A percentile compares a stretch with the other conserved stretches of the same genome.
Conservation (phyloP, 2,113 vertebrate species). For the Alectura lathami region DNA sequence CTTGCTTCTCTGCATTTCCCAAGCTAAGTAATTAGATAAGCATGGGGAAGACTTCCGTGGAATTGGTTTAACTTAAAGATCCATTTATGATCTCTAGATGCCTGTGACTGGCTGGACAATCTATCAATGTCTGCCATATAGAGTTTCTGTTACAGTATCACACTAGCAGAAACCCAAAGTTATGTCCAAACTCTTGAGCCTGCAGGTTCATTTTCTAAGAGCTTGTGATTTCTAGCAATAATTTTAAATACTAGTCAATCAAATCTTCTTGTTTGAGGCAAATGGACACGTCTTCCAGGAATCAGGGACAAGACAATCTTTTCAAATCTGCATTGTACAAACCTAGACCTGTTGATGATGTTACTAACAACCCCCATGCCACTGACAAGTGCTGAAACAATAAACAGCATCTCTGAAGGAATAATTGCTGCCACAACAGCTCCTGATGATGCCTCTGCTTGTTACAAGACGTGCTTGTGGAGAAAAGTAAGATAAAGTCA, state of each 20-base stretch:
- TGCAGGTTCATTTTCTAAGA: neutral
- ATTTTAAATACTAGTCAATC: neutral
- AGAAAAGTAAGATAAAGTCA: neutral
- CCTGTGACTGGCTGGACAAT: neutral
- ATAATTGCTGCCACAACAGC: neutral
- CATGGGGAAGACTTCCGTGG: neutral
- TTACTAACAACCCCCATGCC: neutral
- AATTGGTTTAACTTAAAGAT: neutral
- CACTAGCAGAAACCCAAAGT: neutral
- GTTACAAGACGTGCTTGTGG: neutral
- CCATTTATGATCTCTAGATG: neutral
- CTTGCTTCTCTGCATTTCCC: neutral
- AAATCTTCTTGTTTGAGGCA: neutral
- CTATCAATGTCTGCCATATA: rapidly evolving
- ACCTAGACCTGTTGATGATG: neutral
- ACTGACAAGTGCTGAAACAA: neutral
- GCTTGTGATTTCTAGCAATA: neutral
- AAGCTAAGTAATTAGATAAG: neutral
- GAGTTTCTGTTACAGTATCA: neutral
- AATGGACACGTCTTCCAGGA: rapidly evolving
- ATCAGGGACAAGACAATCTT: neutral
- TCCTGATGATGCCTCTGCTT: neutral
- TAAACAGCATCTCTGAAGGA: neutral
- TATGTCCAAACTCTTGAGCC: neutral
- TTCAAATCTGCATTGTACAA: neutral